Conservation (phyloP, 1,140 invertebrate genomes). For the Listronotus oregonensis region DNA sequence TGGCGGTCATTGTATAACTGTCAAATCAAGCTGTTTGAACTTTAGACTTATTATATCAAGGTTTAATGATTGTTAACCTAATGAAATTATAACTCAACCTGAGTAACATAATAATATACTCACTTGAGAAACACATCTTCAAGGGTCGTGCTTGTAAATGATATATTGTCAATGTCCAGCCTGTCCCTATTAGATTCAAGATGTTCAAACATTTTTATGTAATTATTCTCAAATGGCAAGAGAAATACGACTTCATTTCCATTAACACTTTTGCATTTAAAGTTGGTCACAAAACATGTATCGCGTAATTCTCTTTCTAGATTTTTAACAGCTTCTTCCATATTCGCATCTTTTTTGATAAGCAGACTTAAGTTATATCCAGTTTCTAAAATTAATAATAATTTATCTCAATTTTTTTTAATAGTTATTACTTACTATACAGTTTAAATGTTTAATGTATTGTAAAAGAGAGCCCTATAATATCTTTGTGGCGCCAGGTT, state of each 20-base stretch:
- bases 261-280: conserved; percentile 58
- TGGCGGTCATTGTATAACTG: too few relatives aligned
- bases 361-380: conserved; percentile 47
- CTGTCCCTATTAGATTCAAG: conserved; percentile 59
- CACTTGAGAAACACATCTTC: conserved; percentile 75
- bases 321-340: conserved; percentile 6
- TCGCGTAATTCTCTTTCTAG: conserved; percentile 42
- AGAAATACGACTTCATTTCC: conserved; percentile 56
- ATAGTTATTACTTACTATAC: too few relatives aligned
- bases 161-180: conserved; percentile 64
- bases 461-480: too few relatives aligned
- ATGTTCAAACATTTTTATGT: conserved; percentile 58
- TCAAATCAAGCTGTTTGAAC: too few relatives aligned
- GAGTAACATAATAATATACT: background rate
- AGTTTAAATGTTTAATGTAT: too few relatives aligned
- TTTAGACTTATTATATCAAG: too few relatives aligned
- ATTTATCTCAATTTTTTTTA: background rate
- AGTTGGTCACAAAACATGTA: conserved; percentile 53
- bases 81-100: too few relatives aligned
- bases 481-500: too few relatives aligned
- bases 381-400: conserved; percentile 39
- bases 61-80: too few relatives aligned
- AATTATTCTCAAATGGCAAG: conserved; percentile 51
- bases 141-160: conserved; percentile 68
- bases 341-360: conserved; percentile 13